Percentiles rank a stretch among this genome's conserved stretches.
Evolutionary conservation across 92 coral and sea anemone genomes (phyloP).

Genomic region (Hydrozoanthus gracilis): DNA sequence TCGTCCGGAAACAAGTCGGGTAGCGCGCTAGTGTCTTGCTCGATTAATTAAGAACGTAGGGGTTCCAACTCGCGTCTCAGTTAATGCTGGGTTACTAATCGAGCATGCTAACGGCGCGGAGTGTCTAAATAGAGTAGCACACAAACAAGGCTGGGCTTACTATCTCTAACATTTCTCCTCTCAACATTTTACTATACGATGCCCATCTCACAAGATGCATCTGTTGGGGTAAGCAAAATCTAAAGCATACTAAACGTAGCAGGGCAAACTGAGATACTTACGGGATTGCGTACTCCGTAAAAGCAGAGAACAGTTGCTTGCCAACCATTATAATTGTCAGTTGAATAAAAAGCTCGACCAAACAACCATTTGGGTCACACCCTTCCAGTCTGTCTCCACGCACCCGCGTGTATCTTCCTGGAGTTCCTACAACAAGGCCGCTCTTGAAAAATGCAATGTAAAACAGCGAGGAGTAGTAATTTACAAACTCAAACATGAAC

Average conservation of each 20-base stretch:
- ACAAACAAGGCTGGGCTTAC: too few relatives aligned
- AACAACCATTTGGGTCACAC: conserved; percentile 94
- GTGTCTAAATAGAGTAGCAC: too few relatives aligned
- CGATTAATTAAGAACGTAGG: too few relatives aligned
- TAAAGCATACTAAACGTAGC: not conserved
- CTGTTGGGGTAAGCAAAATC: not conserved
- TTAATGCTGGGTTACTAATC: too few relatives aligned
- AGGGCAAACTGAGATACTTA: conserved; percentile 49
- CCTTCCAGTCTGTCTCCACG: conserved; percentile 88
- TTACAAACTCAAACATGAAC: conserved; percentile 92
- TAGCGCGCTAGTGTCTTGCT: too few relatives aligned
- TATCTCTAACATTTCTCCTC: too few relatives aligned
- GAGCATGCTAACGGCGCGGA: too few relatives aligned
- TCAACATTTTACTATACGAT: not conserved
- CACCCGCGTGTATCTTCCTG: conserved; percentile 82
- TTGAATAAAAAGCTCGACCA: conserved; percentile 93
- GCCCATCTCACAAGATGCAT: not conserved
- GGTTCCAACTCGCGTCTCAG: too few relatives aligned
- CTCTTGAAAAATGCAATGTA: conserved; percentile 91
- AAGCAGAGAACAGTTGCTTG: conserved; percentile 78
- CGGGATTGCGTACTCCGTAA: conserved; percentile 89
- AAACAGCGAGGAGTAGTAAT: conserved; percentile 94
- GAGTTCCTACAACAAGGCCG: conserved; percentile 76
- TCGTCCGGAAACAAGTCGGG: too few relatives aligned
- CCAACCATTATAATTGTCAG: conserved; percentile 91